phyloP scores from a whole-genome alignment of 2,113 vertebrate species.

The Amblyornis subalaris region DNA sequence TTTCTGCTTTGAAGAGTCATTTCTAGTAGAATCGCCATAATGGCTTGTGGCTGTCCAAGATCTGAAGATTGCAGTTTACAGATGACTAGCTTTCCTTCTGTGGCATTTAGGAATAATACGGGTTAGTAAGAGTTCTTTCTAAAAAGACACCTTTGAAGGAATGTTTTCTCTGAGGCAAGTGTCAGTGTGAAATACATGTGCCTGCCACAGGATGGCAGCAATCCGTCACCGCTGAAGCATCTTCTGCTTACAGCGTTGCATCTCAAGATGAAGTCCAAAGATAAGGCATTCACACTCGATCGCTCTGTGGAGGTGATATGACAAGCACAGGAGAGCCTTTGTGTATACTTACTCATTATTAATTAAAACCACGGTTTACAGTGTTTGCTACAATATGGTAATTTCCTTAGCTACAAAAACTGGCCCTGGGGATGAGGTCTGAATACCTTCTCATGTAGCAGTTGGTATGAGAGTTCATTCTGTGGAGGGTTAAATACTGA shows the following conservation, averaged over 20 bases:
- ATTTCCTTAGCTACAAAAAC: neutral
- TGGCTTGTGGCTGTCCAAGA: neutral
- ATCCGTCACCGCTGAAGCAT: neutral
- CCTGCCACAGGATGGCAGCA: conserved; percentile 56
- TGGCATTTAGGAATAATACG: neutral
- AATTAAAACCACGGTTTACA: neutral
- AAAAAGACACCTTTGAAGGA: neutral
- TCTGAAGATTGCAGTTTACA: neutral
- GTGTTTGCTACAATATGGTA: neutral
- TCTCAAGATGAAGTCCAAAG: neutral
- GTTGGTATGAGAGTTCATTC: neutral
- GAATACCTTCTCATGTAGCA: neutral
- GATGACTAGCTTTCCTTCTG: neutral
- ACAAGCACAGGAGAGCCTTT: neutral
- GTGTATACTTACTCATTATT: neutral
- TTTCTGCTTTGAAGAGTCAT: neutral
- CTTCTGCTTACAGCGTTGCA: fast-evolving
- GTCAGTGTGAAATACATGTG: neutral
- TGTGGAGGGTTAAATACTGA: neutral
- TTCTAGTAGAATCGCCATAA: neutral
- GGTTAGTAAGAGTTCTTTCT: neutral
- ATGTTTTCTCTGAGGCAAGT: neutral
- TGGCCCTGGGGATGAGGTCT: neutral
- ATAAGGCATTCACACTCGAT: neutral
- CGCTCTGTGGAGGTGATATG: neutral